These are phyloP conservation scores for Manis javanica DNA, from an alignment of 2,797 vertebrate species.

Conservation along the genomic window DNA sequence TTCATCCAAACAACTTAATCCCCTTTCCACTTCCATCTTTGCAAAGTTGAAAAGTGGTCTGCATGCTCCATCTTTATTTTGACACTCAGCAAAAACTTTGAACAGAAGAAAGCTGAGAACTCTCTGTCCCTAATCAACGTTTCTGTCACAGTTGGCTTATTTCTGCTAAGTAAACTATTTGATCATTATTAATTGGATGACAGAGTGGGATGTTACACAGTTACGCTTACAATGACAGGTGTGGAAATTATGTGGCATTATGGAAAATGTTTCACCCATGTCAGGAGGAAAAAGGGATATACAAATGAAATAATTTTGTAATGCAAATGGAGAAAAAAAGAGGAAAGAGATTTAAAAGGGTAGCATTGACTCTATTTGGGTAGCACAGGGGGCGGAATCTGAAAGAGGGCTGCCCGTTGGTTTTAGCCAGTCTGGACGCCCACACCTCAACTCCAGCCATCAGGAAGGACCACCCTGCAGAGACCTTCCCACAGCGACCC, in stretches of 20 bases:
- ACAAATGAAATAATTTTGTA: neutral
- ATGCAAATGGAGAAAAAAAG: neutral
- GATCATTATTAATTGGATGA: neutral
- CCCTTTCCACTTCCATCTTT: neutral
- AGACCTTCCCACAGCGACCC: neutral
- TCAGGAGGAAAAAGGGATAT: neutral
- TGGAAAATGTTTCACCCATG: neutral
- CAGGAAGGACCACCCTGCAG: rapidly evolving
- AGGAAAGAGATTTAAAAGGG: neutral
- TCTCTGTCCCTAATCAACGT: neutral
- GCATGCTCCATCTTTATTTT: neutral
- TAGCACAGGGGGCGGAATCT: neutral
- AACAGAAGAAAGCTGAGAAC: neutral
- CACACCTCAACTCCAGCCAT: neutral
- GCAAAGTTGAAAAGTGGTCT: neutral
- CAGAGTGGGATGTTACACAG: neutral
- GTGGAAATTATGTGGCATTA: neutral
- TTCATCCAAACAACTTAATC: neutral
- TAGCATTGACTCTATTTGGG: neutral
- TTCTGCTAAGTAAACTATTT: neutral
- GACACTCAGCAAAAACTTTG: neutral
- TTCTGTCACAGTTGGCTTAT: neutral
- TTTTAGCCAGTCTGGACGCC: neutral
- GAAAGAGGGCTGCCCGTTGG: neutral
- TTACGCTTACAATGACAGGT: neutral